Evolutionary conservation across 2,888 invertebrate species (phyloP).

Genomic region (Neuroscelio doddi): DNA sequence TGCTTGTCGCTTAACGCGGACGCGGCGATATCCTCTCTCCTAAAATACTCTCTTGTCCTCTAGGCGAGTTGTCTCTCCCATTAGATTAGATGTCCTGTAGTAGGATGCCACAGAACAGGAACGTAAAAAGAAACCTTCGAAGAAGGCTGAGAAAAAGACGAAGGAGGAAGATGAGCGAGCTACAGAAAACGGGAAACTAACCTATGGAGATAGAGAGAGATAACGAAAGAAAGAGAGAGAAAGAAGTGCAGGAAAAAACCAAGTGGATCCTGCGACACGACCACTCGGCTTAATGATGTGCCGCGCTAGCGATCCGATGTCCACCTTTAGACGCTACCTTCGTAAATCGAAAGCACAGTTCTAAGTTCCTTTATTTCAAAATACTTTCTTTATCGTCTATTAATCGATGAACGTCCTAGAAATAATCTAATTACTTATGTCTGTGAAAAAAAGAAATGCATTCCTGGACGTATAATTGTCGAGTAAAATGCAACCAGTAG

Average conservation of each 20-base stretch:
- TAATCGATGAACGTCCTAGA: conserved; percentile 43
- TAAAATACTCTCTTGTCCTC: conserved; percentile 56
- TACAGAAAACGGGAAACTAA: conserved; percentile 32
- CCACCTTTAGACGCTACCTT: conserved; percentile 46
- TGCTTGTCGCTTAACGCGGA: conserved; percentile 3
- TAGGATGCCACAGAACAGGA: conserved; percentile 49
- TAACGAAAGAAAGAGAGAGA: conserved; percentile 13
- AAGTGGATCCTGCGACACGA: conserved; percentile 59
- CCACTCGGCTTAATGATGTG: conserved; percentile 68
- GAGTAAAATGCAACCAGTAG: no score
- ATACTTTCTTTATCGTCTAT: conserved; percentile 47
- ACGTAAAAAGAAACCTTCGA: conserved; percentile 32
- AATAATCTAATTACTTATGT: no score
- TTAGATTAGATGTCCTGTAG: conserved; percentile 63
- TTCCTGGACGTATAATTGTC: no score
- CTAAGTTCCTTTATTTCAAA: conserved; percentile 47
- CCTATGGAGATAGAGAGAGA: conserved; percentile 7
- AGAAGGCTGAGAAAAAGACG: conserved; percentile 22
- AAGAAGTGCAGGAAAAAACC: conserved; percentile 48
- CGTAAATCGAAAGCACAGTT: conserved; percentile 42
- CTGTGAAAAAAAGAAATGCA: no score
- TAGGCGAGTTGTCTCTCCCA: conserved; percentile 56
- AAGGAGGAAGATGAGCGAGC: conserved; percentile 18
- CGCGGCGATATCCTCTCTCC: conserved; percentile 45
- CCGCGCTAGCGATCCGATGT: conserved; percentile 54